Percentiles rank a stretch among this genome's conserved stretches.
Conservation (phyloP, 2,888 invertebrate genomes). For the Chloromyia formosa region DNA sequence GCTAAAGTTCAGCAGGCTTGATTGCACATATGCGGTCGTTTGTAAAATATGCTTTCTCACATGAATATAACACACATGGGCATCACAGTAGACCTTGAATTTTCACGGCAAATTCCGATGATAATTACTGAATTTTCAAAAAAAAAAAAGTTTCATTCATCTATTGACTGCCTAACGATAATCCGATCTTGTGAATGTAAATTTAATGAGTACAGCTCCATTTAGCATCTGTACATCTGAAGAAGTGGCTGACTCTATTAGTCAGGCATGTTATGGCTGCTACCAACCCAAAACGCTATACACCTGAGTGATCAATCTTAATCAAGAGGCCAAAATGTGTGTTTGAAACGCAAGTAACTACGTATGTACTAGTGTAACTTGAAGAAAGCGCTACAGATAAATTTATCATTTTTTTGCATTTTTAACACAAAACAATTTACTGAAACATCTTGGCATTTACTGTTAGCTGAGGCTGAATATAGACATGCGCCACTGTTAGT, state of each 20-base stretch:
- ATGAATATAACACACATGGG: too few species aligned
- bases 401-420: slow-evolving; percentile 14
- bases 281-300: neutral
- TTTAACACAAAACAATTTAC: slow-evolving; percentile 20
- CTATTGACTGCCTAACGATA: too few species aligned
- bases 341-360: too few species aligned
- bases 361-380: too few species aligned
- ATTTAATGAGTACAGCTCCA: neutral
- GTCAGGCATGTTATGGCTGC: neutral
- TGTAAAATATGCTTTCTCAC: too few species aligned
- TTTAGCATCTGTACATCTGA: neutral
- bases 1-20: too few species aligned
- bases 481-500: slow-evolving; percentile 11
- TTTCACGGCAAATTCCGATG: too few species aligned
- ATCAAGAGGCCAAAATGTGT: neutral
- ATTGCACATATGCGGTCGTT: too few species aligned
- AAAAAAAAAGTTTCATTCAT: too few species aligned
- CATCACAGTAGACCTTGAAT: too few species aligned
- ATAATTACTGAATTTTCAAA: too few species aligned
- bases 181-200: neutral
- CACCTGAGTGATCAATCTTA: neutral
- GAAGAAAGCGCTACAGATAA: too few species aligned
- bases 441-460: slow-evolving; percentile 4
- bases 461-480: neutral
- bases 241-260: neutral